Conservation (phyloP, 2,888 invertebrate species). For the Oxystoma pomonae region DNA sequence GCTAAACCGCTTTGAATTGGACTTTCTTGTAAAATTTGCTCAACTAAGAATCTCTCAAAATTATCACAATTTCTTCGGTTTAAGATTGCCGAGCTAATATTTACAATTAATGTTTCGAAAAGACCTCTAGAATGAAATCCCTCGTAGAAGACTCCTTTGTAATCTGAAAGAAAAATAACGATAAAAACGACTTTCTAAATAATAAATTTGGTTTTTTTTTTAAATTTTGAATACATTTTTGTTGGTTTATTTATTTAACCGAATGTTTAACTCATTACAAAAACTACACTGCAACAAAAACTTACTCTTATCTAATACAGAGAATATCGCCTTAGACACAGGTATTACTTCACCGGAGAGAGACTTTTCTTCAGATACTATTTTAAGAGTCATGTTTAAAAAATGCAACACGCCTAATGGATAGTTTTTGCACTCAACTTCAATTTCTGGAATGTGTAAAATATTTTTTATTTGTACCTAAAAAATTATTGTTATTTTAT, state of each 20-base stretch:
- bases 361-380: neutral
- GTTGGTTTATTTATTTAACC: too few species aligned
- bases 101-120: neutral
- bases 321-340: neutral
- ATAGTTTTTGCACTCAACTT: neutral
- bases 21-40: neutral
- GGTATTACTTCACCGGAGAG: neutral
- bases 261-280: too few species aligned
- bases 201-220: too few species aligned
- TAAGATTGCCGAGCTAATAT: neutral
- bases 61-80: neutral
- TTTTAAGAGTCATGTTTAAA: slow-evolving; percentile 1
- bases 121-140: neutral
- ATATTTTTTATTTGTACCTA: neutral
- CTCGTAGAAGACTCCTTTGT: neutral
- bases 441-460: neutral
- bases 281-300: too few species aligned
- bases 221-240: too few species aligned
- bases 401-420: neutral
- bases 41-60: neutral
- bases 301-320: neutral
- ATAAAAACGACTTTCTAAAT: too few species aligned
- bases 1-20: neutral
- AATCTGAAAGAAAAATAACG: slow-evolving; percentile 1
- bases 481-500: neutral